Conservation (phyloP, 2,888 invertebrate species). For the Yponomeuta evonymella region DNA sequence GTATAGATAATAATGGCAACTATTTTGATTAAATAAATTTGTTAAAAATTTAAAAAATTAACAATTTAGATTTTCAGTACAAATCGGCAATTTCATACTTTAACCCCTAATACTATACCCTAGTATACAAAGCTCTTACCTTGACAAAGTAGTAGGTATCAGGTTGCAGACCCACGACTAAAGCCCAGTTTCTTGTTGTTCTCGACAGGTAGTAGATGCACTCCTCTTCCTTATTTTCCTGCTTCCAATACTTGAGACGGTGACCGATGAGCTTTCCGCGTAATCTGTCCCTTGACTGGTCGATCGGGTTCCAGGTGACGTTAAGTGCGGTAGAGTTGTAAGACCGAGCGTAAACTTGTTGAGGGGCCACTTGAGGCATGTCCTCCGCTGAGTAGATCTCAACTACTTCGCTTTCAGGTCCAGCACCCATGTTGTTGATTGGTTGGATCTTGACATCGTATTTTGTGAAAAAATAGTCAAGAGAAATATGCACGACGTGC, state of each 20-base stretch:
- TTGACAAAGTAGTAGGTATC: slow-evolving; percentile 95
- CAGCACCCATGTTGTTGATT: slow-evolving; percentile 86
- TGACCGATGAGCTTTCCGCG: slow-evolving; percentile 95
- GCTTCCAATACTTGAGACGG: slow-evolving; percentile 94
- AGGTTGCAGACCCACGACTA: slow-evolving; percentile 94
- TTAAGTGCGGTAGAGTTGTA: slow-evolving; percentile 95
- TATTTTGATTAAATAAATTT: too few species aligned
- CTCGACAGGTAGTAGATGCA: slow-evolving; percentile 90
- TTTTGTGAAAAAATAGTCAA: slow-evolving; percentile 85
- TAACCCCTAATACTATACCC: too few species aligned
- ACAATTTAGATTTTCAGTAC: too few species aligned
- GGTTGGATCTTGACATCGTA: slow-evolving; percentile 92
- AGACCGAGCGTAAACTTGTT: slow-evolving; percentile 84
- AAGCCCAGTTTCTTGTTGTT: slow-evolving; percentile 88
- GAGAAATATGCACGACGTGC: slow-evolving; percentile 85
- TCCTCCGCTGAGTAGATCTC: slow-evolving; percentile 92
- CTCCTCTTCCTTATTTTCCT: slow-evolving; percentile 83
- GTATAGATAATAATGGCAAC: too few species aligned
- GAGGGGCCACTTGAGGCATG: slow-evolving; percentile 94
- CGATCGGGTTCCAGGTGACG: slow-evolving; percentile 93
- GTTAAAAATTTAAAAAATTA: too few species aligned
- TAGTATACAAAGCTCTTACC: slow-evolving; percentile 45
- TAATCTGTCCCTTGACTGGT: slow-evolving; percentile 87
- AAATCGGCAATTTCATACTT: too few species aligned
- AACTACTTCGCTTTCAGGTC: slow-evolving; percentile 86